Conservation (phyloP, 1,140 invertebrate species). For the Parapsyche elsis region DNA sequence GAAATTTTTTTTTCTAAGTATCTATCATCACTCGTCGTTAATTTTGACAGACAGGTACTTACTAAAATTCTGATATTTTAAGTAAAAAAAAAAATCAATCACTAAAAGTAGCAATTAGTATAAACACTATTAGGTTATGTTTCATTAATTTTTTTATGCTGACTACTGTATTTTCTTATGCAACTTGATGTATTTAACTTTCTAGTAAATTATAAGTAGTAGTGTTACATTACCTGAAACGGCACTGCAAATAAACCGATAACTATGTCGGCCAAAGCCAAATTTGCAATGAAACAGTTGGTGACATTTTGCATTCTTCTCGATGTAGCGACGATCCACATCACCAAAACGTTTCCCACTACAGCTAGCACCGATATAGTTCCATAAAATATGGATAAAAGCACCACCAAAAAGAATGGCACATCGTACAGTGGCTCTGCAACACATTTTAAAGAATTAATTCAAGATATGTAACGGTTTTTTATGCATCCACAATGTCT, state of each 20-base stretch:
- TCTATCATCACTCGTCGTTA: too few species aligned
- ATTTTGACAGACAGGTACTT: too few species aligned
- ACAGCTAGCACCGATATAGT: conserved; percentile 78
- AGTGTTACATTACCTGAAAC: conserved; percentile 76
- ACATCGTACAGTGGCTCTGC: conserved; percentile 70
- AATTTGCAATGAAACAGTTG: conserved; percentile 79
- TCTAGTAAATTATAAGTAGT: background rate
- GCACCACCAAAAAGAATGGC: conserved; percentile 71
- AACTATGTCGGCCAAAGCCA: conserved; percentile 76
- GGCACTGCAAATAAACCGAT: conserved; percentile 77
- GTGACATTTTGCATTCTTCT: conserved; percentile 77
- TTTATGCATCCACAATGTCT: background rate
- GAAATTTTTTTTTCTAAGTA: too few species aligned
- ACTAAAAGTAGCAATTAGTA: too few species aligned
- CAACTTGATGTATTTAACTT: too few species aligned
- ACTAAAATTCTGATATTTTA: too few species aligned
- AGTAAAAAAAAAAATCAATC: too few species aligned
- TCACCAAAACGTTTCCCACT: conserved; percentile 77
- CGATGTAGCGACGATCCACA: conserved; percentile 75
- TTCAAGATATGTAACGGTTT: background rate
- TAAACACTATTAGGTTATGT: too few species aligned
- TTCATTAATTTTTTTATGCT: too few species aligned
- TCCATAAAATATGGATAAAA: conserved; percentile 80
- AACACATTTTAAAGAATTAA: conserved; percentile 8
- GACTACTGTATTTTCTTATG: too few species aligned